Conservation (phyloP, 2,113 vertebrate species). For the Paedocypris sp. region DNA sequence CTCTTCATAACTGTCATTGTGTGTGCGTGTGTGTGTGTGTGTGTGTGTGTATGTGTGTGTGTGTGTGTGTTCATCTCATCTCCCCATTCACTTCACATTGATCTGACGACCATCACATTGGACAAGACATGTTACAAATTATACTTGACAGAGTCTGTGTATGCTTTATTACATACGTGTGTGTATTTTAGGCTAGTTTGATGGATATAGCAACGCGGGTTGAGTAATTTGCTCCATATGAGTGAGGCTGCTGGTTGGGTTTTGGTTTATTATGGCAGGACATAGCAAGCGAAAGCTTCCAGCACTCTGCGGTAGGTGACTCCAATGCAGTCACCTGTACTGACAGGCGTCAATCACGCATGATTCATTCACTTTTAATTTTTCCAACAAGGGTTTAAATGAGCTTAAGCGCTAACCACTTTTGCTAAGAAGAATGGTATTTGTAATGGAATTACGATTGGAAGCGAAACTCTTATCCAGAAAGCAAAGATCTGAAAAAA, state of each 20-base stretch:
- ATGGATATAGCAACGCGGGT: slow-evolving; percentile 5
- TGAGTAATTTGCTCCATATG: slow-evolving; percentile 43
- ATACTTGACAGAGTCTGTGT: neutral
- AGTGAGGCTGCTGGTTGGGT: slow-evolving; percentile 17
- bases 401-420: too few relatives aligned
- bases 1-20: neutral
- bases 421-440: too few relatives aligned
- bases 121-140: slow-evolving; percentile 40
- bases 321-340: slow-evolving; percentile 10
- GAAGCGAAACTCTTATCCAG: neutral
- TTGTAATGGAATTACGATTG: too few relatives aligned
- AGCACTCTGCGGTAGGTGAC: slow-evolving; percentile 34
- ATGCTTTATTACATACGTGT: slow-evolving; percentile 5
- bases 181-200: neutral
- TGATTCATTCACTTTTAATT: too few relatives aligned
- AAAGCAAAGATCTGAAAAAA: slow-evolving; percentile 1
- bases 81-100: slow-evolving; percentile 5
- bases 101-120: slow-evolving; percentile 30
- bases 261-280: slow-evolving; percentile 37
- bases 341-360: slow-evolving; percentile 27
- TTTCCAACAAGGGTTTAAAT: too few relatives aligned
- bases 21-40: slow-evolving; percentile 2
- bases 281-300: slow-evolving; percentile 2
- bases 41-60: neutral
- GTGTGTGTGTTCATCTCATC: slow-evolving; percentile 2